These are phyloP conservation scores for Drosophila fulvimacula DNA, from an alignment of 2,888 invertebrate genomes.

Conservation along the genomic window DNA sequence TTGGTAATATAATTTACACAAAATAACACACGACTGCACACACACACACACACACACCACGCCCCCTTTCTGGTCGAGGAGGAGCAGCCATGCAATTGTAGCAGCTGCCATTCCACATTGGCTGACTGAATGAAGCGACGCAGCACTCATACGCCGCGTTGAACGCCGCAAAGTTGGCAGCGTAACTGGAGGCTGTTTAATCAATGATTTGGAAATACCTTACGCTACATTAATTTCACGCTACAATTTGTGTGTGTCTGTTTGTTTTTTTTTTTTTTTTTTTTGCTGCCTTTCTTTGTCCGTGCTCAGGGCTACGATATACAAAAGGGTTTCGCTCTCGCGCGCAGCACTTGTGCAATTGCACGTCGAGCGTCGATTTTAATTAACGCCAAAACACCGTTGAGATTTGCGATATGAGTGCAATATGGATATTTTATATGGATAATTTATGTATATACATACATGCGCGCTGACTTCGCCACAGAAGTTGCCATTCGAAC, in stretches of 20 bases:
- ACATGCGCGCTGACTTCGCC: neutral
- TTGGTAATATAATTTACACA: conserved; percentile 78
- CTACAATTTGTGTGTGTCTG: conserved; percentile 22
- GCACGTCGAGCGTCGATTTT: conserved; percentile 12
- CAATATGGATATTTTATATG: neutral
- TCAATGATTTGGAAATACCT: conserved; percentile 79
- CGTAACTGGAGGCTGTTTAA: conserved; percentile 50
- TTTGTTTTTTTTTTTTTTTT: neutral
- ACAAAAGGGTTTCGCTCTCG: conserved; percentile 17
- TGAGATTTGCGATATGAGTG: neutral
- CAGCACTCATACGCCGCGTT: conserved; percentile 70
- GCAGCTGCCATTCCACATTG: conserved; percentile 49
- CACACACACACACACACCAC: conserved; percentile 19
- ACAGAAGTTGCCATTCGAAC: neutral
- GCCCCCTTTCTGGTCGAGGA: conserved; percentile 8
- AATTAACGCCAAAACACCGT: conserved; percentile 14
- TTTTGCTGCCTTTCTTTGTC: neutral
- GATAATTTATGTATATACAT: neutral
- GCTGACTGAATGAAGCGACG: conserved; percentile 47
- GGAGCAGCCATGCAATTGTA: conserved; percentile 57
- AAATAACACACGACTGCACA: conserved; percentile 79
- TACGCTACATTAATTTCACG: conserved; percentile 75
- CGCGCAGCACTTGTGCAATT: conserved; percentile 23
- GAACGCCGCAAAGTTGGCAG: conserved; percentile 24
- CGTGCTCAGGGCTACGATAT: conserved; percentile 4